Base-by-base conservation (phyloP, 2,888 invertebrate species). In the Dryomyza anilis region DNA sequence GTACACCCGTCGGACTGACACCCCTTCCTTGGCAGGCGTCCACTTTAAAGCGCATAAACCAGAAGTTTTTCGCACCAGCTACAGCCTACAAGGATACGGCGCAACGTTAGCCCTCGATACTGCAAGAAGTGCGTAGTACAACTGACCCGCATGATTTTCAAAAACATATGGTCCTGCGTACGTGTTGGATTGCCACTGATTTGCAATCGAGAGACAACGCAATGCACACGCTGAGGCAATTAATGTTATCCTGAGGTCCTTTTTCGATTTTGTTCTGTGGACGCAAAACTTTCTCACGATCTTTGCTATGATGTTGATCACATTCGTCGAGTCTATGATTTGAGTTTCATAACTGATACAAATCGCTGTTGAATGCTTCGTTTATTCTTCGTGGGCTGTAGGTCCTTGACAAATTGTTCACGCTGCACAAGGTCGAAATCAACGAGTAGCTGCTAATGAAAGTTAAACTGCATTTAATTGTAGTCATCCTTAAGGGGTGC, bases 261-360 rank as follows among this genome's bases (percentile, higher is more conserved):
- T 57, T 45, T 57, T 27, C n/a, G 16, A 57, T 10, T 45, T 27
- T n/a, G n/a, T n/a, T 36, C 21, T 4, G 7, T 12, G n/a, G n/a
- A n/a, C n/a, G 3, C 6, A 27, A 21, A 27, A 57, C 19, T 57
- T 57, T 57, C 57, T 57, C 57, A 57, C 57, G 57, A 57, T 57
- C 57, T n/a, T 25, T n/a, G n/a, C n/a, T n/a, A n/a, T n/a, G n/a
- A n/a, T n/a, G n/a, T n/a, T n/a, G n/a, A n/a, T n/a, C n/a, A n/a
- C n/a, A n/a, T n/a, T n/a, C n/a, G n/a, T n/a, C n/a, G n/a, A n/a
- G n/a, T n/a, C n/a, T n/a, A n/a, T n/a, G n/a, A n/a, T n/a, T n/a
- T n/a, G n/a, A n/a, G n/a, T n/a, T n/a, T n/a, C n/a, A n/a, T n/a
- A n/a, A n/a, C n/a, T n/a, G n/a, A n/a, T n/a, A n/a, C n/a, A 39